Evolutionary conservation across 64 coral and sea anemone genomes (phyloP), one percentile per base, ranked within the genome.

Genomic region (Stylophora pistillata): DNA sequence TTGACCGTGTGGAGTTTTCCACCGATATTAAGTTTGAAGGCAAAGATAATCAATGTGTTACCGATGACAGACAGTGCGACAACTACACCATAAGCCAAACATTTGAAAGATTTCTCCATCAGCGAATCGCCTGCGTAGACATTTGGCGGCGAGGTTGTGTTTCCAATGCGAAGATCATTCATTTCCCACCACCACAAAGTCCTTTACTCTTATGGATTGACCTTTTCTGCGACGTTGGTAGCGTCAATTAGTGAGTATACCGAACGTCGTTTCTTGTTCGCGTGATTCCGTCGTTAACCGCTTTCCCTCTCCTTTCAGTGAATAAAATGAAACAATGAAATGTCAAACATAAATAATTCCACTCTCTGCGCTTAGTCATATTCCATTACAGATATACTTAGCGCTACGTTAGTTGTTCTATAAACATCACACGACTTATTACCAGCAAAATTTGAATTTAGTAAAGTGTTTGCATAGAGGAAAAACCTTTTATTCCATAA

Each of bases 1-100:
- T 85, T 93, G 9, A 93, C 95, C 28, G 95, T 96, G 18, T 82
- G 88, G 29, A 96, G 87, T 55, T 92, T 89, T 10, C 85, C 80
- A 56, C 90, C 90, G n/a, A 72, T 79, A 29, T 96, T 96, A 4
- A 79, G 62, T 34, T 93, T 93, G 27, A 92, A 92, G 12, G 95
- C 95, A 29, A 74, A 30, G 21, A 96, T 89, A 15, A 88, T 72
- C 55, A 96, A 60, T 21, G 86, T 87, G 72, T 96, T 96, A 2
- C 95, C 95, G 41, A 86, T 32, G 1, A 91, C n/a, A 15, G 90
- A 91, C 23, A 73, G 57, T 1, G 72, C 26, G 3, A 73, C 56
- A 10, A 90, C 29, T 3, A 71, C 21, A 11, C 12, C 13, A 53
- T 90, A 90, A 47, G 53, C 78, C 15, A 58, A 52, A 29, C 65